Percentiles rank a stretch among this genome's conserved stretches.
Conservation (phyloP, 2,113 vertebrate genomes). For the Emydocephalus ijimae region DNA sequence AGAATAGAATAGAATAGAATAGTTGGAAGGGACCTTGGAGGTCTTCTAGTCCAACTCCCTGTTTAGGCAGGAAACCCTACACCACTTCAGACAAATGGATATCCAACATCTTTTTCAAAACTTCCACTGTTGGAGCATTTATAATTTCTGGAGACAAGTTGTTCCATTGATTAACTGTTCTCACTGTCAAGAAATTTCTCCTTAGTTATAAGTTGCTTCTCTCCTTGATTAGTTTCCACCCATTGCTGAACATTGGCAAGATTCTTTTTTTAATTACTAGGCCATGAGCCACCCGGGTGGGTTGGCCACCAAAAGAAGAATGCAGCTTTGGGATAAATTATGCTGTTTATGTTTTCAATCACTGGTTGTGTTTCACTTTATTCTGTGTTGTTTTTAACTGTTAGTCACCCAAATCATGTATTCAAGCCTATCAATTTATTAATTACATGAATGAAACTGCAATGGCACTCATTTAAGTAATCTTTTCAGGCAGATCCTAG, state of each 20-base stretch:
- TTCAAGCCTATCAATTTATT: neutral
- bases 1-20: too few species aligned
- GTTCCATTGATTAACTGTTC: too few species aligned
- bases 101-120: too few species aligned
- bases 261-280: neutral
- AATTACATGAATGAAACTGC: slow-evolving; percentile 3
- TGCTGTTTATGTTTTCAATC: neutral
- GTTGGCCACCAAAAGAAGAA: neutral
- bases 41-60: too few species aligned
- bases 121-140: too few species aligned
- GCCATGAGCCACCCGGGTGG: neutral
- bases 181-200: too few species aligned
- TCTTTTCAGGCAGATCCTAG: slow-evolving; percentile 67
- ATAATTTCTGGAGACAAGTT: too few species aligned
- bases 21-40: too few species aligned
- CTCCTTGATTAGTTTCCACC: too few species aligned
- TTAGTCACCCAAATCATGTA: neutral
- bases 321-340: neutral
- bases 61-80: too few species aligned
- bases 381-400: neutral
- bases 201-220: too few species aligned
- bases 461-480: neutral
- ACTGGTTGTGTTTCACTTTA: neutral
- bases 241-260: neutral
- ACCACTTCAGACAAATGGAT: too few species aligned